Conservation (phyloP, 2,797 vertebrate species). For the Enteromius anoplus region DNA sequence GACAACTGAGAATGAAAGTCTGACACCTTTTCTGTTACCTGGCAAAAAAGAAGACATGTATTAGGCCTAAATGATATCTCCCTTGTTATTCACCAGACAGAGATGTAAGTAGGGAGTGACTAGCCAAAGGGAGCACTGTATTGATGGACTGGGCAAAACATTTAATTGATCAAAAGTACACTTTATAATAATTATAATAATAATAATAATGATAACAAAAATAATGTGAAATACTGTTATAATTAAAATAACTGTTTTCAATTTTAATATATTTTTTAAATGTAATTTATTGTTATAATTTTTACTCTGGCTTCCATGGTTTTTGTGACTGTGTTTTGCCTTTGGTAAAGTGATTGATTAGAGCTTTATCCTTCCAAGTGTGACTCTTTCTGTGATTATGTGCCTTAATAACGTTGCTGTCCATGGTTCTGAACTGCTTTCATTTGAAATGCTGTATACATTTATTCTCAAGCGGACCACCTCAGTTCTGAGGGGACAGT, state of each 20-base stretch:
- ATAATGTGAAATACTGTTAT: too few species aligned
- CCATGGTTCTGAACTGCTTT: background rate
- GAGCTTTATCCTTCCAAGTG: background rate
- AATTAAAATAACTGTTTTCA: too few species aligned
- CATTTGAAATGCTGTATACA: background rate
- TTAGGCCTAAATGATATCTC: conserved; percentile 7
- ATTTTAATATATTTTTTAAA: too few species aligned
- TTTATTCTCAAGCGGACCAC: background rate
- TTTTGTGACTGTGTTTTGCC: background rate
- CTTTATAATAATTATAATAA: too few species aligned
- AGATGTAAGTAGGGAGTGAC: background rate
- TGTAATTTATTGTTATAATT: too few species aligned
- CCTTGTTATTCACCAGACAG: conserved; percentile 8
- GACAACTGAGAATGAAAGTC: conserved; percentile 31
- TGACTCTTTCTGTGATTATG: background rate
- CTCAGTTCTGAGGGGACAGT: background rate
- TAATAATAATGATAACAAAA: too few species aligned
- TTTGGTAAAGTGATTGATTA: background rate
- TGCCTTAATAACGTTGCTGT: background rate
- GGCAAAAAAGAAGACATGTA: conserved; percentile 21
- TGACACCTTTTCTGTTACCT: conserved; percentile 19
- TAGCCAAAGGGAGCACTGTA: too few species aligned
- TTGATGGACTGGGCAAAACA: background rate
- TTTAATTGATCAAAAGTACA: too few species aligned
- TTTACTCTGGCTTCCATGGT: background rate